Evolutionary conservation across 2,797 vertebrate genomes (phyloP).

Genomic region (Chaenodraco wilsoni): DNA sequence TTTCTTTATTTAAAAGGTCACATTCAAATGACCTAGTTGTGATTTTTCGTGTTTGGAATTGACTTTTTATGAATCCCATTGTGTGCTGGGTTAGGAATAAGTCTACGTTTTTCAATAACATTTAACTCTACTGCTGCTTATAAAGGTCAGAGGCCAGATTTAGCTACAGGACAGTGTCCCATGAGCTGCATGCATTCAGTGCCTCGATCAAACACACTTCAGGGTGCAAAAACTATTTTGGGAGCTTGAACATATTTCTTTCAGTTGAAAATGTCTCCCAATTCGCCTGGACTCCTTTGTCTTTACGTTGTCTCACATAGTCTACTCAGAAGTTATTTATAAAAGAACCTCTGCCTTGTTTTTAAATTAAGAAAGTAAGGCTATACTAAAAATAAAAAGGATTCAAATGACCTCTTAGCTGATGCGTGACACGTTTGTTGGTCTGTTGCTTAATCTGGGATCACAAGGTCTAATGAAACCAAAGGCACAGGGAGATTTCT

Average conservation of each 20-base stretch:
- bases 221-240: background rate
- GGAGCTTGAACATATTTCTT: background rate
- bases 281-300: background rate
- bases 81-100: constrained; percentile 6
- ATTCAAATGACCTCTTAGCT: constrained; percentile 27
- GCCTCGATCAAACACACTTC: background rate
- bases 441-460: constrained; percentile 59
- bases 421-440: constrained; percentile 47
- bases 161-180: background rate
- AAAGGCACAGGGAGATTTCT: constrained; percentile 46
- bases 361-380: constrained; percentile 13
- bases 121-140: constrained; percentile 5
- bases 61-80: constrained; percentile 32
- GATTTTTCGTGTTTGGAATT: constrained; percentile 36
- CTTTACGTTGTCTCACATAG: background rate
- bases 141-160: constrained; percentile 18
- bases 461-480: constrained; percentile 68
- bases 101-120: background rate
- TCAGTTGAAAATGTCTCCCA: background rate
- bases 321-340: background rate
- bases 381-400: constrained; percentile 23
- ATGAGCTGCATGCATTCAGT: background rate
- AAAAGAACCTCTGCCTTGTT: background rate
- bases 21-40: constrained; percentile 41
- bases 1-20: constrained; percentile 46